phyloP scores from a whole-genome alignment of 2,113 vertebrate species.

The Terrapene triunguis region DNA sequence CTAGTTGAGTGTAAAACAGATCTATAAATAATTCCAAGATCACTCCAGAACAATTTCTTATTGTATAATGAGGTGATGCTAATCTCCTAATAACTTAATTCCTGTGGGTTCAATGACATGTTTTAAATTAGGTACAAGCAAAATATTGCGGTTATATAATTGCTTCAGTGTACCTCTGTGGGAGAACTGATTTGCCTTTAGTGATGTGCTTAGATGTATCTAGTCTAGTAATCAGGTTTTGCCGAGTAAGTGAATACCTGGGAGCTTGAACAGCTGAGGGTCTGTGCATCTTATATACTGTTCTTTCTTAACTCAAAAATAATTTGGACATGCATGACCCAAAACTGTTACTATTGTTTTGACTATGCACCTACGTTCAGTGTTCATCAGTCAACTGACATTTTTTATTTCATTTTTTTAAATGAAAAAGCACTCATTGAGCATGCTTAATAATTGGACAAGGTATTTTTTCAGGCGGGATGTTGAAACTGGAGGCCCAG shows the following conservation, averaged over 20 bases:
- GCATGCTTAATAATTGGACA: neutral
- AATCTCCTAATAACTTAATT: conserved; percentile 38
- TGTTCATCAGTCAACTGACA: neutral
- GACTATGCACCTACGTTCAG: neutral
- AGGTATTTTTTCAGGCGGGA: neutral
- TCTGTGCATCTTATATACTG: conserved; percentile 54
- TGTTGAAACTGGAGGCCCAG: neutral
- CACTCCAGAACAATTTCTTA: neutral
- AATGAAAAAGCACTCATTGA: neutral
- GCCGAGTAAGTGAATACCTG: conserved; percentile 56
- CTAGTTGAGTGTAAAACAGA: neutral
- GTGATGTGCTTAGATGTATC: conserved; percentile 46
- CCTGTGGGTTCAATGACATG: neutral
- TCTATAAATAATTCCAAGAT: neutral
- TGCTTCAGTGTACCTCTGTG: conserved; percentile 57
- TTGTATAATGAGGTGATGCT: neutral
- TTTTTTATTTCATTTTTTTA: neutral
- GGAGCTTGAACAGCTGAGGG: conserved; percentile 29
- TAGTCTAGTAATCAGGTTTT: conserved; percentile 67
- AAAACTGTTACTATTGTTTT: conserved; percentile 24
- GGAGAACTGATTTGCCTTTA: conserved; percentile 59
- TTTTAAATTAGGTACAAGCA: conserved; percentile 53
- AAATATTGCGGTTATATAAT: conserved; percentile 59
- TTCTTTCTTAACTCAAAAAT: conserved; percentile 56
- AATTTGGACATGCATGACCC: conserved; percentile 46